Evolutionary conservation across 2,888 invertebrate species (phyloP).

Genomic region (Tiphia femorata): DNA sequence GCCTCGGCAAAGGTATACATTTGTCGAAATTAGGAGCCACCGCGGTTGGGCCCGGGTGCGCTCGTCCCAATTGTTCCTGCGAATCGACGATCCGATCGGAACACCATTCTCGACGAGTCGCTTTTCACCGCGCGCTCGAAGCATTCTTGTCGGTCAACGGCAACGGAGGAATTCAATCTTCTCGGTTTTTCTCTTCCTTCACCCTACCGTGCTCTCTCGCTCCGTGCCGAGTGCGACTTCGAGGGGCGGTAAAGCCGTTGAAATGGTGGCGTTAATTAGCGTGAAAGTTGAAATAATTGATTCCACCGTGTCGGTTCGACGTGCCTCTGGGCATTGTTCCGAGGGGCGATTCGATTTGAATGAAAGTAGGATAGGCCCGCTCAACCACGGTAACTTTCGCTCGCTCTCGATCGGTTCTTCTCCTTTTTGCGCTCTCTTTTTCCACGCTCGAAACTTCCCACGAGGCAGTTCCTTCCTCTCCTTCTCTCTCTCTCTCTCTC

Average conservation of each 20-base stretch:
- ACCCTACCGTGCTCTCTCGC: neutral
- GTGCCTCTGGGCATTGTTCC: neutral
- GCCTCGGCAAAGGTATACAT: too few species aligned
- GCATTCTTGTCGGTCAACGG: too few species aligned
- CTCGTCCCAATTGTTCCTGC: too few species aligned
- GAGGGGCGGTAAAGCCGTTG: too few species aligned
- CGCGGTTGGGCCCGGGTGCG: too few species aligned
- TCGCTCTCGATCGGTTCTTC: neutral
- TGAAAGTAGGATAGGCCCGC: neutral
- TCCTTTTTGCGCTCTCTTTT: neutral
- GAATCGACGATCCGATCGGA: too few species aligned
- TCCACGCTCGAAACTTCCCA: neutral
- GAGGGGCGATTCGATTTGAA: neutral
- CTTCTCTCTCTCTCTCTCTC: neutral
- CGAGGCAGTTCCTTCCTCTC: neutral
- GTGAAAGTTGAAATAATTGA: neutral
- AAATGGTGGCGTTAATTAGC: constrained; percentile 1
- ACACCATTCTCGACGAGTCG: too few species aligned
- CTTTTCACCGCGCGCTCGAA: too few species aligned
- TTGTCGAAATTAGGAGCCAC: too few species aligned
- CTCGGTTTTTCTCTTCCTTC: neutral
- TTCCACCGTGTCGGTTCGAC: neutral
- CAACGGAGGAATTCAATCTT: too few species aligned
- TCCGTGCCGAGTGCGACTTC: too few species aligned
- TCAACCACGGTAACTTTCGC: neutral